Percentiles rank a stretch among this genome's conserved stretches.
Evolutionary conservation across 2,113 vertebrate genomes (phyloP).

Genomic region (Columba janthina): DNA sequence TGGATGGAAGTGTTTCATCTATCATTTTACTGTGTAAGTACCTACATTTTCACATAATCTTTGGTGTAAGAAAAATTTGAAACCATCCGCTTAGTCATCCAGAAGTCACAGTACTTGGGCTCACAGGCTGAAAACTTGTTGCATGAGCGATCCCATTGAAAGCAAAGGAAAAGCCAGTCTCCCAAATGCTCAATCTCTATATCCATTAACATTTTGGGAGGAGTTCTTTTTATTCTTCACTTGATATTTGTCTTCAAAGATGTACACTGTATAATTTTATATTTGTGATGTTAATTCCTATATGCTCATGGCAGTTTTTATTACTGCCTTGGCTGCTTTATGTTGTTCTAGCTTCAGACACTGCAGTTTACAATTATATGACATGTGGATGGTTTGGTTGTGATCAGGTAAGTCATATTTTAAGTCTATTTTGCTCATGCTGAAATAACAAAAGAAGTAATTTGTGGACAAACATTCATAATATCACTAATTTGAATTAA

Average conservation of each 20-base stretch:
- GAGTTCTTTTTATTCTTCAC: background rate
- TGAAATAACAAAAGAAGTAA: background rate
- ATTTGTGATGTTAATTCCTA: background rate
- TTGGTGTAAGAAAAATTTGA: background rate
- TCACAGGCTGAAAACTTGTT: background rate
- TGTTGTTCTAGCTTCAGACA: background rate
- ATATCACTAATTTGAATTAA: background rate
- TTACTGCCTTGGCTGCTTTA: background rate
- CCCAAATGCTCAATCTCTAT: background rate
- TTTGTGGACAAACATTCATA: background rate
- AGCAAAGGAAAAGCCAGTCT: background rate
- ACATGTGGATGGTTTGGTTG: background rate
- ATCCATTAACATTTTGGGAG: background rate
- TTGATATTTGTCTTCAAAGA: background rate
- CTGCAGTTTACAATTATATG: background rate
- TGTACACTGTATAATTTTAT: background rate
- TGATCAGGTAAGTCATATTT: background rate
- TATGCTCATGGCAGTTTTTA: background rate
- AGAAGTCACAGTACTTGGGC: background rate
- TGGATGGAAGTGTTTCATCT: slow-evolving; percentile 88
- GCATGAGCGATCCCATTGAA: background rate
- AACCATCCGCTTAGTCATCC: background rate
- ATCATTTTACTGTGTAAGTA: slow-evolving; percentile 93
- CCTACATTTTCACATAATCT: background rate
- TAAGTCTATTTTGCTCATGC: background rate